Evolutionary conservation across 2,797 vertebrate species (phyloP).

Genomic region (Dryobates pubescens): DNA sequence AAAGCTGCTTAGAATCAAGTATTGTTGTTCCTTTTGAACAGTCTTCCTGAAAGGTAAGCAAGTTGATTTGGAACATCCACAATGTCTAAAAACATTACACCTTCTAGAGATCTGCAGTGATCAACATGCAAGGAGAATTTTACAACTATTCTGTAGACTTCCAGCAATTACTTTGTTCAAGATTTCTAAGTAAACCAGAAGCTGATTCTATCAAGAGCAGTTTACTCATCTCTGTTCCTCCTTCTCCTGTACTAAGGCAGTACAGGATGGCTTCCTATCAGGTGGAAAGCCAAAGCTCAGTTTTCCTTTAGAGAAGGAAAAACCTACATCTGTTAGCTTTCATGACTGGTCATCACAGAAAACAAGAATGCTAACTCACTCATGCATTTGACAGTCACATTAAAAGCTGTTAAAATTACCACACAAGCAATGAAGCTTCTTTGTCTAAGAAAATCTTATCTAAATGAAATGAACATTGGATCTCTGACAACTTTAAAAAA

Average conservation of each 20-base stretch:
- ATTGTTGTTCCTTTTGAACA: not conserved
- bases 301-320: not conserved
- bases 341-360: not conserved
- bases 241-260: not conserved
- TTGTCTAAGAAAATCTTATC: not conserved
- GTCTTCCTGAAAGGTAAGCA: not conserved
- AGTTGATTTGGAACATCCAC: not conserved
- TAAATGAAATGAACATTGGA: not conserved
- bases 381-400: not conserved
- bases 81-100: not conserved
- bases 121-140: not conserved
- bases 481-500: not conserved
- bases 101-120: not conserved
- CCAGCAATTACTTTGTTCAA: not conserved
- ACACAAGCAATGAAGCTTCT: not conserved
- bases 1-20: not conserved
- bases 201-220: not conserved
- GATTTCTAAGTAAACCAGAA: not conserved
- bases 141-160: not conserved
- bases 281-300: not conserved
- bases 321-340: not conserved
- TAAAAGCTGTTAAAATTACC: not conserved
- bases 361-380: not conserved
- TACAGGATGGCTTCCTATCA: not conserved
- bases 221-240: not conserved